These are phyloP conservation scores for Ceyx melanurus DNA, from an alignment of 2,113 vertebrate genomes.

Conservation along the genomic window DNA sequence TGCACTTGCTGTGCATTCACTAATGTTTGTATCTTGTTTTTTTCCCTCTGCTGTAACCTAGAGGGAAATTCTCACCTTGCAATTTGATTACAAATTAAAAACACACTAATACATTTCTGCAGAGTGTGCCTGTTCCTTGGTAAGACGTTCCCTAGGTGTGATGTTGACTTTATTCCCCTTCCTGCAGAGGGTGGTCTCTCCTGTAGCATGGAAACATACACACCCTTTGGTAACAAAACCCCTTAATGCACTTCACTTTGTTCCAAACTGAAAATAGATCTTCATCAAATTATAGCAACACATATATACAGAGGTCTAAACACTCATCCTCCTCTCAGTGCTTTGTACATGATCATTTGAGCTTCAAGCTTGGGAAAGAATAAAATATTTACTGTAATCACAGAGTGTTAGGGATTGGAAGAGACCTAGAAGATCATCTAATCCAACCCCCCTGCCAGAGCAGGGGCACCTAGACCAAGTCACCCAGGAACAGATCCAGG, in stretches of 20 bases:
- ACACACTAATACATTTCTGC: not conserved
- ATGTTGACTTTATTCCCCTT: not conserved
- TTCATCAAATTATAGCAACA: not conserved
- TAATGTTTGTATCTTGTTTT: slow-evolving; percentile 1
- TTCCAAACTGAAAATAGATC: not conserved
- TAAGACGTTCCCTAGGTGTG: not conserved
- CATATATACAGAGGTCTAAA: not conserved
- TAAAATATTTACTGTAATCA: not conserved
- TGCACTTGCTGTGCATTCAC: not conserved
- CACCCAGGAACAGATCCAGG: no score
- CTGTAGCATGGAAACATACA: not conserved
- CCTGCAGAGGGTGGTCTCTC: not conserved
- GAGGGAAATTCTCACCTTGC: slow-evolving; percentile 13
- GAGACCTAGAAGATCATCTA: no score
- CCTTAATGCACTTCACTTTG: not conserved
- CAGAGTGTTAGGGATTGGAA: no score
- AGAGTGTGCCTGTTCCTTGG: not conserved
- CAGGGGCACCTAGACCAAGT: no score
- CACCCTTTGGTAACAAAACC: not conserved
- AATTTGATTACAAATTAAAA: slow-evolving; percentile 41
- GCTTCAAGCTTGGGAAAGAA: not conserved
- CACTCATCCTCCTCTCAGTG: not conserved
- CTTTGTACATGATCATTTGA: not conserved
- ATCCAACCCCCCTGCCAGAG: no score
- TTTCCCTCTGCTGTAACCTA: not conserved